Conservation (phyloP, 2,113 vertebrate genomes). For the Rattus rattus region DNA sequence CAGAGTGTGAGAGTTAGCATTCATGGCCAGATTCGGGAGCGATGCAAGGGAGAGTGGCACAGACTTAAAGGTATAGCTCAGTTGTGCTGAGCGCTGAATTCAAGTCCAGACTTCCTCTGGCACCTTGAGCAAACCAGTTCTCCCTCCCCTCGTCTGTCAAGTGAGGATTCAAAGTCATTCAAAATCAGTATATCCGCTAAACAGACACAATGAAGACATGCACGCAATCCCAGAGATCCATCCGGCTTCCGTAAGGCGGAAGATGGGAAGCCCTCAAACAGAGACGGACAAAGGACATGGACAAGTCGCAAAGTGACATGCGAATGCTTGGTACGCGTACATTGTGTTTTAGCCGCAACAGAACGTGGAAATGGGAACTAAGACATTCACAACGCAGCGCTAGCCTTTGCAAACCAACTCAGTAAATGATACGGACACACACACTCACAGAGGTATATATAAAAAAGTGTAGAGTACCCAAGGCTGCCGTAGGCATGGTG, state of each 20-base stretch:
- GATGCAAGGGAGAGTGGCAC: background rate
- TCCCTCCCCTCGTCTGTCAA: background rate
- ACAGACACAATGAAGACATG: background rate
- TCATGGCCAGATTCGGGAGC: background rate
- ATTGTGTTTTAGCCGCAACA: background rate
- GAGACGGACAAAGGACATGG: slow-evolving; percentile 67
- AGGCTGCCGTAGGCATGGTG: slow-evolving; percentile 74
- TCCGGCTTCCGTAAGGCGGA: background rate
- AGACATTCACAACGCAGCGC: background rate
- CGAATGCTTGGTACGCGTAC: background rate
- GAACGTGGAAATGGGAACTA: background rate
- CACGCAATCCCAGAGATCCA: background rate
- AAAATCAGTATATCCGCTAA: background rate
- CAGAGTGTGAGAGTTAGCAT: background rate
- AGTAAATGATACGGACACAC: background rate
- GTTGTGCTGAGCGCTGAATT: background rate
- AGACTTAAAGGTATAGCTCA: background rate
- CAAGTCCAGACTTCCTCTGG: background rate
- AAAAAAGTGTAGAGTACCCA: slow-evolving; percentile 76
- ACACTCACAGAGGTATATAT: slow-evolving; percentile 8
- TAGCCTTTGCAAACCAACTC: slow-evolving; percentile 57
- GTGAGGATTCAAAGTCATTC: background rate
- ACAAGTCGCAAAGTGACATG: slow-evolving; percentile 69
- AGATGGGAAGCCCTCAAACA: slow-evolving; percentile 22
- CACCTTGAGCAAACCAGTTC: background rate